Evolutionary conservation across 2,797 vertebrate species (phyloP), one percentile per base, ranked within the genome.

Genomic region (Acanthiza pusilla): DNA sequence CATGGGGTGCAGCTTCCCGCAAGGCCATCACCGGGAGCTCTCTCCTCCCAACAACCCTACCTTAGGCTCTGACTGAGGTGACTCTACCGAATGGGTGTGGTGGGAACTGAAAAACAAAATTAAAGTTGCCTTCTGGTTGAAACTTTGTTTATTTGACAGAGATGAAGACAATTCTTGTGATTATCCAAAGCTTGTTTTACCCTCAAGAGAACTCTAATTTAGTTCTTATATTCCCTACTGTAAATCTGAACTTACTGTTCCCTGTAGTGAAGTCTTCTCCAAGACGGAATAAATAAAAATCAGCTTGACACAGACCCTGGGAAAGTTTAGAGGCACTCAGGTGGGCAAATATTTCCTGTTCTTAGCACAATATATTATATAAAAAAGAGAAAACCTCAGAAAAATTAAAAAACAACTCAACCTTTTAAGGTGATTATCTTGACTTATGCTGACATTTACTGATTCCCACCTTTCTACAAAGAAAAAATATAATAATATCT

Each of bases 1-100:
- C 21, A 0, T 1, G 16, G 26, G 34, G 15, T 32, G 53, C 53
- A 25, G 57, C 42, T 51, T 32, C 55, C 10, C n/a, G 3, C 2
- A 0, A 27, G 29, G 15, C 19, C 11, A 0, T 8, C 11, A 1
- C 16, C 2, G 5, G 6, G 26, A 63, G 11, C 34, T 32, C 11
- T 38, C 17, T 15, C 26, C 9, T 50, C 12, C 53, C 80, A 25
- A 0, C 4, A 10, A 2, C 2, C 0, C 15, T 43, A 58, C 20
- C 32, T 7, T 4, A 20, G 60, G 17, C 43, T 61, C 43, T 13
- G 11, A 9, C 14, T 7, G 42, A 32, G 58, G 5, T 32, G 30
- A 3, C n/a, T 40, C 34, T 40, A 2, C 47, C 22, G 9, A 4
- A 34, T 0, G n/a, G 61, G 23, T 20, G 61, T 9, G 40, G 16